phyloP scores from a whole-genome alignment of 2,888 invertebrate genomes.

The Drepana falcataria region DNA sequence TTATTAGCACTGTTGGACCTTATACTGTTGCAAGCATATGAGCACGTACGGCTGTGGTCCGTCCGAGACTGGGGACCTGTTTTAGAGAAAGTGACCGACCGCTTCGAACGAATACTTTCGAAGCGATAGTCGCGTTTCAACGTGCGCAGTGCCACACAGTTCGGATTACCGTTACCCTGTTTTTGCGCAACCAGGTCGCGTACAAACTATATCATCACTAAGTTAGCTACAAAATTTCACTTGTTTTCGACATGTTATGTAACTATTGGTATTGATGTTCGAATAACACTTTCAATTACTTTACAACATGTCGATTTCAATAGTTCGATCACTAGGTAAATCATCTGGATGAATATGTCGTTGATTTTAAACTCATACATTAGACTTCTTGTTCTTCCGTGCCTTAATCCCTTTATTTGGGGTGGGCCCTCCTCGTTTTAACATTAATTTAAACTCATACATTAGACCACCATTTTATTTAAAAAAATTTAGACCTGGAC shows the following conservation, averaged over 20 bases:
- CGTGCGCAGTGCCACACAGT: slow-evolving; percentile 25
- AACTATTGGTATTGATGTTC: slow-evolving; percentile 14
- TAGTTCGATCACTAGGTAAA: no score
- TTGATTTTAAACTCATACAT: no score
- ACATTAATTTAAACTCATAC: no score
- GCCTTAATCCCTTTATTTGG: no score
- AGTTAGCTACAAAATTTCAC: slow-evolving; percentile 46
- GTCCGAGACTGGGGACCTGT: slow-evolving; percentile 46
- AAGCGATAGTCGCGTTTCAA: slow-evolving; percentile 51
- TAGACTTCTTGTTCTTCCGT: no score
- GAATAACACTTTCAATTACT: no score
- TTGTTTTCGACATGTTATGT: slow-evolving; percentile 30
- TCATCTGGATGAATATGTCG: no score
- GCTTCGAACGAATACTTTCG: slow-evolving; percentile 65
- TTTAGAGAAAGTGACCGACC: slow-evolving; percentile 73
- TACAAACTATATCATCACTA: slow-evolving; percentile 42
- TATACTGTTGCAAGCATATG: slow-evolving; percentile 14
- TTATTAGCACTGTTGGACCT: slow-evolving; percentile 18
- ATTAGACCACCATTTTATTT: no score
- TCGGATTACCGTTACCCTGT: slow-evolving; percentile 58
- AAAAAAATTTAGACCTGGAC: no score
- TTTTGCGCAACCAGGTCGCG: slow-evolving; percentile 61
- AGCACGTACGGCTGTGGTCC: slow-evolving; percentile 34
- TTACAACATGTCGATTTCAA: no score
- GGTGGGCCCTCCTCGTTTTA: no score